phyloP scores from a whole-genome alignment of 1,140 invertebrate genomes.

The Musca domestica region DNA sequence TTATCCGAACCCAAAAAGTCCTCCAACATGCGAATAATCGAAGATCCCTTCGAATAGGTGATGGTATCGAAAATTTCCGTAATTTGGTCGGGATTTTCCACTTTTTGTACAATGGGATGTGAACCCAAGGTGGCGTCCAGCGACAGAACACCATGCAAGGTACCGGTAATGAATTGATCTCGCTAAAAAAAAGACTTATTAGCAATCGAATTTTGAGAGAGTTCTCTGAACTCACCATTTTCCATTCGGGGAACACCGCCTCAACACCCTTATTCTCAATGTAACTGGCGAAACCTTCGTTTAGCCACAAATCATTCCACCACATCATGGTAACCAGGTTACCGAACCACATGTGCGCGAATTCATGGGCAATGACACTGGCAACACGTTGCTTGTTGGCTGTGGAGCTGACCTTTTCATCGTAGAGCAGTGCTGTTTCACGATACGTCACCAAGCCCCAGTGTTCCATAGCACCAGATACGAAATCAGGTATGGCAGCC shows the following conservation, averaged over 20 bases:
- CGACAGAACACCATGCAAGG: constrained; percentile 71
- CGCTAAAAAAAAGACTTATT: too few relatives aligned
- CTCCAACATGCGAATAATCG: constrained; percentile 88
- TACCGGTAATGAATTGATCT: constrained; percentile 71
- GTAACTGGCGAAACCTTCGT: constrained; percentile 88
- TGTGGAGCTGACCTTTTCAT: constrained; percentile 66
- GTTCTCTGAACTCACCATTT: constrained; percentile 78
- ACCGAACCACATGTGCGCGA: constrained; percentile 92
- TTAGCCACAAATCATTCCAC: constrained; percentile 95
- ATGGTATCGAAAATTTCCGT: constrained; percentile 90
- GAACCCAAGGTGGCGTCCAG: constrained; percentile 80
- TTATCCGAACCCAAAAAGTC: constrained; percentile 73
- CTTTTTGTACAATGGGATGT: constrained; percentile 82
- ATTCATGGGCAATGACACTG: constrained; percentile 84
- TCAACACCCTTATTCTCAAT: constrained; percentile 78
- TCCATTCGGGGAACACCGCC: constrained; percentile 74
- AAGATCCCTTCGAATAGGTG: constrained; percentile 90
- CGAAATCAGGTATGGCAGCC: constrained; percentile 92
- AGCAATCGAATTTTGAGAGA: too few relatives aligned
- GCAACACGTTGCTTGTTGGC: constrained; percentile 75
- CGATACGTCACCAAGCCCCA: constrained; percentile 85
- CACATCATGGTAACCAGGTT: constrained; percentile 88
- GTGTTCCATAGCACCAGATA: constrained; percentile 93
- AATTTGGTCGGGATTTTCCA: constrained; percentile 85
- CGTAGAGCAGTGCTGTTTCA: constrained; percentile 79